These are phyloP conservation scores for Drosophila falleni DNA, from an alignment of 2,888 invertebrate genomes.

Conservation along the genomic window DNA sequence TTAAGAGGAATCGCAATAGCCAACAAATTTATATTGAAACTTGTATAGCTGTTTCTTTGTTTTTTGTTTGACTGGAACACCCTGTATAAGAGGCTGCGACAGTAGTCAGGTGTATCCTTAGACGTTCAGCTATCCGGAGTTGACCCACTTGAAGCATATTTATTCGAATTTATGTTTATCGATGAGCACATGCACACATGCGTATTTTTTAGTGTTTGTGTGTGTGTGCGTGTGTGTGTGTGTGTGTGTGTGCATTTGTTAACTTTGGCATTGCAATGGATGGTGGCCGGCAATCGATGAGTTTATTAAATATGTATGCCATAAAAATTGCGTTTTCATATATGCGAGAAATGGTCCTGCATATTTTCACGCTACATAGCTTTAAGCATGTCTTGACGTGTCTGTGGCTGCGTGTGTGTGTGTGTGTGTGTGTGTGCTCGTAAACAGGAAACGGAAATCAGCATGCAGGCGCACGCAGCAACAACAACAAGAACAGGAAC, in stretches of 20 bases:
- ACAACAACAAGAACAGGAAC: conserved; percentile 5
- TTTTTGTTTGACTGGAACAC: conserved; percentile 4
- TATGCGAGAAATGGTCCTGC: conserved; percentile 64
- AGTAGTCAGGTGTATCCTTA: conserved; percentile 25
- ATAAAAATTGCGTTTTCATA: conserved; percentile 70
- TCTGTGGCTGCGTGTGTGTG: conserved; percentile 13
- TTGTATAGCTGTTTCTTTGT: neutral
- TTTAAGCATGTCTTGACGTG: conserved; percentile 26
- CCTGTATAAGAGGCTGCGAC: conserved; percentile 7
- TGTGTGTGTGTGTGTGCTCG: conserved; percentile 33
- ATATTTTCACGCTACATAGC: conserved; percentile 59
- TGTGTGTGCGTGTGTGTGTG: conserved; percentile 3
- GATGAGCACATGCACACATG: conserved; percentile 49
- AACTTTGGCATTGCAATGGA: conserved; percentile 47
- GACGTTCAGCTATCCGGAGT: conserved; percentile 30
- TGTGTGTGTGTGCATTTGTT: conserved; percentile 34
- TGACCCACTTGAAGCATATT: conserved; percentile 54
- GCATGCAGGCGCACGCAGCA: conserved; percentile 63
- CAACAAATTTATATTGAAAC: too few relatives aligned
- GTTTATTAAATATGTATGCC: conserved; percentile 75
- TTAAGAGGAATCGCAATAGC: too few relatives aligned
- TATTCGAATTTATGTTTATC: conserved; percentile 49
- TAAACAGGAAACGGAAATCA: conserved; percentile 70
- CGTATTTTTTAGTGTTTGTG: neutral
- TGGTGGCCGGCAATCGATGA: conserved; percentile 21